Percentiles rank a stretch among this genome's conserved stretches.
phyloP scores from a whole-genome alignment of 2,797 vertebrate species.

The Platyrinchus mystaceus region DNA sequence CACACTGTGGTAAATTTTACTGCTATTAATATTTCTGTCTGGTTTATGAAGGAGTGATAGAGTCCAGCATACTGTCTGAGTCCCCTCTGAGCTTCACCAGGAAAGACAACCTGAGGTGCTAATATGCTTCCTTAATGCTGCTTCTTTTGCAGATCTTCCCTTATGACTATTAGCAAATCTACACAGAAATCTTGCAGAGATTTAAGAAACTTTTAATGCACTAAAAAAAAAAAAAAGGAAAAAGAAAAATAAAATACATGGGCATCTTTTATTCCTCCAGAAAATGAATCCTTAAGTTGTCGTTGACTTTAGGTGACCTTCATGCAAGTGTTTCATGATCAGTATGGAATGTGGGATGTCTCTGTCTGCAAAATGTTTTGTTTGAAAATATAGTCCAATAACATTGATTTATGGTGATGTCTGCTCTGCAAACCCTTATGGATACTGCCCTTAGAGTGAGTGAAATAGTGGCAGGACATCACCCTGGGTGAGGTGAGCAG shows the following conservation, averaged over 20 bases:
- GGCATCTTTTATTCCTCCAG: constrained; percentile 28
- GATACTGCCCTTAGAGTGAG: constrained; percentile 68
- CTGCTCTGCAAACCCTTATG: constrained; percentile 67
- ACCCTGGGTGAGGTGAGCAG: constrained; percentile 35
- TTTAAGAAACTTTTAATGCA: constrained; percentile 32
- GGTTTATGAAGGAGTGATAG: background rate
- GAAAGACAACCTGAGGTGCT: constrained; percentile 24
- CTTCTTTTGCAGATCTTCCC: constrained; percentile 28
- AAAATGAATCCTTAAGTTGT: constrained; percentile 58
- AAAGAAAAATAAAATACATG: background rate
- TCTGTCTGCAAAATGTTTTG: constrained; percentile 70
- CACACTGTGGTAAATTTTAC: constrained; percentile 7
- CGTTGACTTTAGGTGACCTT: constrained; percentile 72
- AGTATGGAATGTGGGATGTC: constrained; percentile 52
- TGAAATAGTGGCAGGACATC: constrained; percentile 64
- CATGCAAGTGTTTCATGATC: constrained; percentile 42
- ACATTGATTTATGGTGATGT: constrained; percentile 73
- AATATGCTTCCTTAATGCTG: background rate
- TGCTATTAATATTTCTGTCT: background rate
- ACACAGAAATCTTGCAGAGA: background rate
- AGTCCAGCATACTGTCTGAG: background rate
- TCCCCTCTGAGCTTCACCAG: constrained; percentile 26
- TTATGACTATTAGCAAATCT: constrained; percentile 32
- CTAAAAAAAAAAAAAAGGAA: background rate
- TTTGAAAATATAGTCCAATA: constrained; percentile 75